phyloP scores from a whole-genome alignment of 1,140 invertebrate species.

The Glossosoma conforme region DNA sequence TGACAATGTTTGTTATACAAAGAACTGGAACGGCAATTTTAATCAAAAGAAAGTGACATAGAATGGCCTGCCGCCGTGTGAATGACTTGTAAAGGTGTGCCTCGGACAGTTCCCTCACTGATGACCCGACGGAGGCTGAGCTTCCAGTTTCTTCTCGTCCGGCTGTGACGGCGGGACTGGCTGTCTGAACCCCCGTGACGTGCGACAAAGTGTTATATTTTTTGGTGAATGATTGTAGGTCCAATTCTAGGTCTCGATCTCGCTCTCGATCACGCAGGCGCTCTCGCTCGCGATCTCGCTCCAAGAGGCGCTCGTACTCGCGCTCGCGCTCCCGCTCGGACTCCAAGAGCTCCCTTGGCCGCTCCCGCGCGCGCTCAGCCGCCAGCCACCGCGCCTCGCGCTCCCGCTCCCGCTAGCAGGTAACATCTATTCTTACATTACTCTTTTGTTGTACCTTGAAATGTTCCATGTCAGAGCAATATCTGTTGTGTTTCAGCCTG shows the following conservation, averaged over 20 bases:
- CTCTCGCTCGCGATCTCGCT: conserved; percentile 41
- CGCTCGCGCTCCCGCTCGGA: conserved; percentile 39
- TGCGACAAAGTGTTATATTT: no score
- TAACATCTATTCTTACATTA: no score
- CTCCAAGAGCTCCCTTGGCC: conserved; percentile 47
- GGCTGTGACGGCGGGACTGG: no score
- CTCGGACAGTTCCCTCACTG: no score
- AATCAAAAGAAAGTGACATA: no score
- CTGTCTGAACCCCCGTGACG: no score
- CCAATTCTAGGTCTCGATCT: conserved; percentile 38
- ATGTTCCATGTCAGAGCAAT: neutral
- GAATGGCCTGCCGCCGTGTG: no score
- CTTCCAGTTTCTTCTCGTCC: no score
- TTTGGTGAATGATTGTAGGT: conserved; percentile 23
- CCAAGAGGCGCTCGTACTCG: conserved; percentile 31
- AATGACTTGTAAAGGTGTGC: no score
- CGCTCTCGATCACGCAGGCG: conserved; percentile 38
- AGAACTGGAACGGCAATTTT: no score
- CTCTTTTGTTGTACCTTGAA: neutral
- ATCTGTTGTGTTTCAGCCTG: neutral
- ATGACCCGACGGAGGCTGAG: no score
- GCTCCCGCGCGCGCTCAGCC: conserved; percentile 41
- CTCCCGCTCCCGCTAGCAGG: conserved; percentile 36
- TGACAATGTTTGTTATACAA: no score
- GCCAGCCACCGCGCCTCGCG: conserved; percentile 38